Conservation (phyloP, 2,888 invertebrate genomes). For the Phorcus lineatus region DNA sequence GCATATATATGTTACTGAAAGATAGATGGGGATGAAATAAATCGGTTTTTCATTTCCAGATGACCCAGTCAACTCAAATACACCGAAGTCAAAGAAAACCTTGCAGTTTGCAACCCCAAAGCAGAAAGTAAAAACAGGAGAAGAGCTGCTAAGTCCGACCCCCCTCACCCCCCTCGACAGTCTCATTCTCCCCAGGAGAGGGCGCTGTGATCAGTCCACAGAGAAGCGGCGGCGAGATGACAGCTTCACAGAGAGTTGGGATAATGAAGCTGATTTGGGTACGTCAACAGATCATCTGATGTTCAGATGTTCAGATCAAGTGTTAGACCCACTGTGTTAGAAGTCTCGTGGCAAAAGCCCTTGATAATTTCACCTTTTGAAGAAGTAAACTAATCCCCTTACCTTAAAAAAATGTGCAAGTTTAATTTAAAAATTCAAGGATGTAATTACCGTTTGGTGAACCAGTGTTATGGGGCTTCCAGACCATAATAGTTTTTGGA, state of each 20-base stretch:
- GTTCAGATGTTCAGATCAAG: too few relatives aligned
- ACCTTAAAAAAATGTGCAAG: too few relatives aligned
- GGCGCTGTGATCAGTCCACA: constrained; percentile 9
- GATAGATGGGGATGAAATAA: too few relatives aligned
- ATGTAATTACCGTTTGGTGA: too few relatives aligned
- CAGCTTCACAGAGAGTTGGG: neutral
- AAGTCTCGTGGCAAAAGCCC: neutral
- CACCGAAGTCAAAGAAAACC: constrained; percentile 56
- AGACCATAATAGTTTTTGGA: too few relatives aligned
- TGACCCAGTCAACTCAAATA: constrained; percentile 34
- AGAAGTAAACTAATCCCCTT: too few relatives aligned
- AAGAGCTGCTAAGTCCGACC: neutral
- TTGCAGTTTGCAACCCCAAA: constrained; percentile 35
- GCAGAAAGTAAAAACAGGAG: constrained; percentile 30
- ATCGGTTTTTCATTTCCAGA: neutral
- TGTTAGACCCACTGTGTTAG: neutral
- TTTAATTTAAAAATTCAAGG: too few relatives aligned
- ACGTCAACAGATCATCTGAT: too few relatives aligned
- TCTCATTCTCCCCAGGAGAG: constrained; percentile 31
- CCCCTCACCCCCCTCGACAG: constrained; percentile 38
- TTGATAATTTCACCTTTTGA: neutral
- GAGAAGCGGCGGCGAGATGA: constrained; percentile 1
- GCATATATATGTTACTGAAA: too few relatives aligned
- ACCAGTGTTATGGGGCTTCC: too few relatives aligned
- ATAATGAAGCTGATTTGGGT: neutral